Base-by-base conservation (phyloP, 2,797 vertebrate species). In the Acipenser oxyrinchus region DNA sequence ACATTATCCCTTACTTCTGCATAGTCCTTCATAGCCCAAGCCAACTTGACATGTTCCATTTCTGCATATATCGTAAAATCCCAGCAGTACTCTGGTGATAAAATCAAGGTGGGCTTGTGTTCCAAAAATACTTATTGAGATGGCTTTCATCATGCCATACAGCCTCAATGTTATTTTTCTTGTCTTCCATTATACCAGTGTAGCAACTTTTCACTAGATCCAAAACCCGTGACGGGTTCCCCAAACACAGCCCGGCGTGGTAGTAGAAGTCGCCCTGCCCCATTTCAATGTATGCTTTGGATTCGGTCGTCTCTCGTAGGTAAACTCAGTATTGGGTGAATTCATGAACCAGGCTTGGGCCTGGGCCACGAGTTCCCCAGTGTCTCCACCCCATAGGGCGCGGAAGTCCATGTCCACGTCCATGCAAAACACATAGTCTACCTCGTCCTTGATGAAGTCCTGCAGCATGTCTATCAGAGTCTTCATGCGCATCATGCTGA, bases 361-460 rank as follows among this genome's bases (percentile, higher is more conserved):
- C 66, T 82, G 78, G 37, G 80, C 82, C 13, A 83, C 81, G 0
- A 74, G 73, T 57, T 76, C 69, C 4, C 77, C 82, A 84, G 73
- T 4, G 74, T 75, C 59, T 83, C 81, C 0, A 76, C 65, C 3
- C 82, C 81, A 12, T 81, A 84, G 65, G 10, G 59, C 71, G 55
- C 74, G 72, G 64, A 83, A 84, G 58, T 66, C 0, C 57, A 78
- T 73, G 48, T 83, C 77, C 10, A 77, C 70, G 0, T 81, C 80
- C 76, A 79, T 80, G 68, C 75, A 76, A 64, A 81, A 83, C 13
- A 78, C 67, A 48, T 75, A 82, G 51, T 79, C 75, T 8, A 72
- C 77, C 66, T 82, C 75, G 2, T 71, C 55, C 1, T 65, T 66
- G 63, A 75, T 76, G 15, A 70, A 69, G 1, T 6, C 23, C 2